Base-by-base conservation (phyloP, 2,797 vertebrate genomes). In the Aldrovandia affinis region DNA sequence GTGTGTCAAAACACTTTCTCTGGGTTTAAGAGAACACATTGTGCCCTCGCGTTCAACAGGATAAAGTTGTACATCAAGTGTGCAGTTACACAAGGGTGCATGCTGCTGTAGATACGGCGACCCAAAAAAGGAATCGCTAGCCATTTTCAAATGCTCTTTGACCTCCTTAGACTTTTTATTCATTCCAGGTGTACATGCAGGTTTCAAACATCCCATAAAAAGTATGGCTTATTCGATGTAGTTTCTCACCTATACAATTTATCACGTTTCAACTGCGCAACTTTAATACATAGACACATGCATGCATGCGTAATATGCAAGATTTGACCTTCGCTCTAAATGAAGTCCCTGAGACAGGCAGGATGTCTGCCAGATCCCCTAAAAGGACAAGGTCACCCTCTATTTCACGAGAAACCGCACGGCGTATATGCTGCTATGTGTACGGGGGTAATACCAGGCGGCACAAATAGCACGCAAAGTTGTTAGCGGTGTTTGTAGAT, bases 291-390 rank as follows among this genome's bases (percentile, higher is more conserved):
- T 39, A n/a, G n/a, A n/a, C n/a, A n/a, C n/a, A n/a, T n/a, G n/a
- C n/a, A n/a, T n/a, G n/a, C n/a, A n/a, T n/a, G n/a, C n/a, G n/a
- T n/a, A n/a, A n/a, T 36, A 70, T 70, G 33, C 15, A 39, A 18
- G 33, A 39, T 68, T 36, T 70, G 68, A 70, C 68, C 68, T 70
- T 70, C 68, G 20, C 68, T 70, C 33, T 70, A 70, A 39, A 36
- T 70, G 33, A 14, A 20, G 68, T 30, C 30, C 30, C 15, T 4
- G 18, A 30, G 33, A 15, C 36, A 70, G 36, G 10, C 65, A 39
- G 65, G 65, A 39, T 70, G 65, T 70, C 65, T 70, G 68, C 68
- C 68, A 70, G 68, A 70, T 70, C 18, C 68, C 68, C 1, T n/a
- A n/a, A 39, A 70, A 70, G 68, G 68, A 70, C 68, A 70, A 39